phyloP scores from a whole-genome alignment of 2,113 vertebrate species.

The Gnathonemus echidnorhynchus region DNA sequence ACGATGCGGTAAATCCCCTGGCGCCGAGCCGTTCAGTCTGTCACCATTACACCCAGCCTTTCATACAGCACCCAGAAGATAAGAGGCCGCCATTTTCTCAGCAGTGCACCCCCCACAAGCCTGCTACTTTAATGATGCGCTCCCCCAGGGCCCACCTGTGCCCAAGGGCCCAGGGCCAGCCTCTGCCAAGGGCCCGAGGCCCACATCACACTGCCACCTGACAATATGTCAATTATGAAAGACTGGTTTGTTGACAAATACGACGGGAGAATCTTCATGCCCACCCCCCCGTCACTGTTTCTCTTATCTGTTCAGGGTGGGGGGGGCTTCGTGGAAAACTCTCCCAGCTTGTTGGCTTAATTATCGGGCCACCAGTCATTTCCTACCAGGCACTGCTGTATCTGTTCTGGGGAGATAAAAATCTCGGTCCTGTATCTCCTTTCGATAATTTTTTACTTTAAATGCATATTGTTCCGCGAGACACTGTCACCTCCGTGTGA shows the following conservation, averaged over 20 bases:
- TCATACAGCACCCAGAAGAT: slow-evolving; percentile 69
- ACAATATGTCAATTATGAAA: slow-evolving; percentile 59
- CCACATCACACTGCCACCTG: slow-evolving; percentile 51
- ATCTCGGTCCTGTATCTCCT: slow-evolving; percentile 21
- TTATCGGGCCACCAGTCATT: slow-evolving; percentile 25
- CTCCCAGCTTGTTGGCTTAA: slow-evolving; percentile 44
- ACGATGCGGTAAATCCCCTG: slow-evolving; percentile 57
- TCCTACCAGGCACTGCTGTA: slow-evolving; percentile 33
- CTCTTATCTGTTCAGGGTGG: slow-evolving; percentile 55
- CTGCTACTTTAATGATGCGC: background rate
- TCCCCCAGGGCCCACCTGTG: background rate
- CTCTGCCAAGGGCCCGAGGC: slow-evolving; percentile 45
- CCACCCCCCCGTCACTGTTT: slow-evolving; percentile 36
- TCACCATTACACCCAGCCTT: slow-evolving; percentile 64
- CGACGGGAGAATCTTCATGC: slow-evolving; percentile 41
- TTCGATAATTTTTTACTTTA: slow-evolving; percentile 38
- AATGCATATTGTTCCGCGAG: slow-evolving; percentile 23
- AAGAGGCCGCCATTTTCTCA: slow-evolving; percentile 69
- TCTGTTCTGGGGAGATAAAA: slow-evolving; percentile 30
- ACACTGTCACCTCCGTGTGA: background rate
- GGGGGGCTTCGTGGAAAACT: slow-evolving; percentile 48
- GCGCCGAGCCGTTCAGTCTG: slow-evolving; percentile 58
- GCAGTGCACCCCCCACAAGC: slow-evolving; percentile 34
- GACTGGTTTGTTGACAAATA: slow-evolving; percentile 59
- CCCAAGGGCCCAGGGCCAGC: slow-evolving; percentile 8